Evolutionary conservation across 2,888 invertebrate species (phyloP), one percentile per base, ranked within the genome.

Genomic region (Mycalesis mineus): DNA sequence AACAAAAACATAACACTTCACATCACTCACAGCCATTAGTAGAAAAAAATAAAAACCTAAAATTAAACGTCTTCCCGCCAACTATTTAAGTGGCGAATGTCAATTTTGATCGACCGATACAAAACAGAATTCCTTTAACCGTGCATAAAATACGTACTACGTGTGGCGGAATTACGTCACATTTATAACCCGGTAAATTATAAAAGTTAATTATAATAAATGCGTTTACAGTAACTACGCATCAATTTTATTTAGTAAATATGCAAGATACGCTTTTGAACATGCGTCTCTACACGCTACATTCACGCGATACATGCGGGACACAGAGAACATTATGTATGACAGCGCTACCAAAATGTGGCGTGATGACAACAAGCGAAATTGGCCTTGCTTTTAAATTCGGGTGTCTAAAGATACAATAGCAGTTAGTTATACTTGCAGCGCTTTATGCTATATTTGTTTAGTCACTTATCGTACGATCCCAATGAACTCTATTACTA

Each of bases 31-130:
- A 70, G 70, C 71, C 75, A 72, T 68, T 66, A 65, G 69, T 67
- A 66, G 71, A 65, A 66, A 62, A 40, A 39, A 56, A 64, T 40
- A 63, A 67, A 65, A 64, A 64, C 56, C 60, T 31, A 63, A 65
- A 69, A 64, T 49, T 61, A 31, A 62, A 72, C 70, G 74, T 71
- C 71, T 80, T 85, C 83, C 84, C 84, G 85, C 84, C 80, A 77
- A 78, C 61, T 60, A 62, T 58, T 69, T 73, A 68, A 74, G 74
- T 70, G 63, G 60, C 73, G 73, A 78, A 74, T 77, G 80, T 73
- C 75, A 75, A 73, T 75, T 75, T 72, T 66, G 70, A 69, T 66
- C 67, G 44, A 28, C 36, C 47, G 40, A 42, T 57, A 61, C 57
- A 57, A 59, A 58, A 61, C 54, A 60, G 52, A 56, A 55, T 44